Conservation (phyloP, 1,140 invertebrate species). For the Leptopilina boulardi region DNA sequence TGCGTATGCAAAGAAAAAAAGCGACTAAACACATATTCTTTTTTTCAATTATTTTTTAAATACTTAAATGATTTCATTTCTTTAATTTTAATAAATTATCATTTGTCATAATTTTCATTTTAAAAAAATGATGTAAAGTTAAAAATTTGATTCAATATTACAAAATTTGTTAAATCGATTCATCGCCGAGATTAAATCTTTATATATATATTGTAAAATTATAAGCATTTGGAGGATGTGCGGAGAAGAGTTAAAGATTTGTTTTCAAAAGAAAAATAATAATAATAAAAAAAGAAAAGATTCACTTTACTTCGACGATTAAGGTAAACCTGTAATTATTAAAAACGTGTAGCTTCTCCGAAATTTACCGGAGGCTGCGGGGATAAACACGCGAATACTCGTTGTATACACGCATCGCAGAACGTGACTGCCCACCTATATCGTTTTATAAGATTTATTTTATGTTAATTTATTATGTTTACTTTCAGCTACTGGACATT, state of each 20-base stretch:
- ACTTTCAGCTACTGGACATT: constrained; percentile 1
- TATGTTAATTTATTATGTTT: constrained; percentile 18
- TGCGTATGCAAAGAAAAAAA: neutral
- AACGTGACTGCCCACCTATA: constrained; percentile 27
- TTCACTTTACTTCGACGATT: constrained; percentile 9
- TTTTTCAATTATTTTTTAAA: neutral
- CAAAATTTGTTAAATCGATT: too few relatives aligned
- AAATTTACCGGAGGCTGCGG: constrained; percentile 23
- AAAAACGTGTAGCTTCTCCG: constrained; percentile 7
- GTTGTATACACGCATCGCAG: neutral
- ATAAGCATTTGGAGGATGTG: neutral
- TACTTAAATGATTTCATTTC: too few relatives aligned
- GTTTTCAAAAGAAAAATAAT: neutral
- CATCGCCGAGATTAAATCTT: too few relatives aligned
- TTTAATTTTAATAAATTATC: too few relatives aligned
- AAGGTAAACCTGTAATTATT: constrained; percentile 26
- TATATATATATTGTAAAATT: too few relatives aligned
- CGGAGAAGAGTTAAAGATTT: neutral
- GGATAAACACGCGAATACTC: constrained; percentile 15
- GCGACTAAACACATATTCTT: neutral
- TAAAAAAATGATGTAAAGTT: too few relatives aligned
- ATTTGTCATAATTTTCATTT: neutral
- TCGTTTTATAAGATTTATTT: neutral
- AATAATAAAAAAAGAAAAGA: neutral
- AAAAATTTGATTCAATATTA: too few relatives aligned